Base-by-base conservation (phyloP, 2,113 vertebrate species). In the Bombycilla garrulus region DNA sequence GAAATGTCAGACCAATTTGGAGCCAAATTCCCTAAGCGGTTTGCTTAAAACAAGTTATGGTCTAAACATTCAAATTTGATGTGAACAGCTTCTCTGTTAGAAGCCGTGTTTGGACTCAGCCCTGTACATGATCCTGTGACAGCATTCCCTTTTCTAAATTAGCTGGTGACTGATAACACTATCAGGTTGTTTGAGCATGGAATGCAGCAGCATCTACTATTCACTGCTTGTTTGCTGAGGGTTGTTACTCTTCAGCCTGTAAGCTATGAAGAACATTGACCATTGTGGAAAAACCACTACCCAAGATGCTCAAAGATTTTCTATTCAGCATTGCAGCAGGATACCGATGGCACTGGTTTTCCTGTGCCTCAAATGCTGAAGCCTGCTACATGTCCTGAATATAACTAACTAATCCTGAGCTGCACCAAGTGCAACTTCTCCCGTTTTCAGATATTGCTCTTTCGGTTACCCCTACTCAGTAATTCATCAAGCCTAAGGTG, bases 131-230 rank as follows among this genome's bases (percentile, higher is more conserved):
- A 56, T 40, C n/a, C 48, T 77, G 44, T 0, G 0, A 51, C 3
- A 24, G 28, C 3, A 9, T n/a, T 53, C 31, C 19, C 9, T 20
- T 50, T 28, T 20, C 3, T 33, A 10, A 76, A 73, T 57, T 38
- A 29, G 42, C 0, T 77, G 45, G 36, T n/a, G 40, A 40, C 45
- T 16, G 22, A 17, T 61, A 69, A 56, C 0, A 0, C 20, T 11
- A 22, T 10, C 36, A 45, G 12, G 14, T 24, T 48, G 12, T 21
- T 35, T 0, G 0, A 76, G n/a, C 15, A 82, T 1, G 0, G 61
- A 74, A 10, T 47, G 62, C 0, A 1, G 31, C 0, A 7, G 20
- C 1, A 11, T 28, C 45, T 65, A 10, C 28, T 35, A 13, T 24
- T 38, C 45, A 57, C 5, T 16, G 3, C 31, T 57, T 54, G 23